A percentile compares a stretch with the other conserved stretches of the same genome.
phyloP scores from a whole-genome alignment of 2,888 invertebrate species.

The Scaptomyza tumidula region DNA sequence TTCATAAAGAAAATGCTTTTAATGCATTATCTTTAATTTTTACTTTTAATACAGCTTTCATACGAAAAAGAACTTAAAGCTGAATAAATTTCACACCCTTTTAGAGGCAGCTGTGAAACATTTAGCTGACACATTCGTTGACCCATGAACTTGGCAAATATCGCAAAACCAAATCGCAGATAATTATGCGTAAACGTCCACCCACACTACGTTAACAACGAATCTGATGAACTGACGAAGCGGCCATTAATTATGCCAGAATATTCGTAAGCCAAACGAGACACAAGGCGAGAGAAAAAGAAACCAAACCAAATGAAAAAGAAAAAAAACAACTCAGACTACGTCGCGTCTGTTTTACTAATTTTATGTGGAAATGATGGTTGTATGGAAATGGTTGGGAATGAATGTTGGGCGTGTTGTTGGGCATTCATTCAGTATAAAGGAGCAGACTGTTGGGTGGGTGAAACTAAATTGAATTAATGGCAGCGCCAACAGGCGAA shows the following conservation, averaged over 20 bases:
- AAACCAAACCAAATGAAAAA: slow-evolving; percentile 3
- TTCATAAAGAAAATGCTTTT: too few species aligned
- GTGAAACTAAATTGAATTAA: slow-evolving; percentile 61
- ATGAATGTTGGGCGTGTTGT: slow-evolving; percentile 5
- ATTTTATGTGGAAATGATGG: slow-evolving; percentile 34
- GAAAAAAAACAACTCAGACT: slow-evolving; percentile 32
- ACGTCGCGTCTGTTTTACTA: slow-evolving; percentile 57
- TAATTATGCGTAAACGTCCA: slow-evolving; percentile 55
- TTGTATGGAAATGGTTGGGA: not conserved
- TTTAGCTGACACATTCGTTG: slow-evolving; percentile 19
- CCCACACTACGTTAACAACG: slow-evolving; percentile 1
- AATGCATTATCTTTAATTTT: too few species aligned
- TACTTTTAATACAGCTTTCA: too few species aligned
- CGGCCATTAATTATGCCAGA: slow-evolving; percentile 66
- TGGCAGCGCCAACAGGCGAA: slow-evolving; percentile 52
- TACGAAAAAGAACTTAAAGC: not conserved
- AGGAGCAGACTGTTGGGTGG: slow-evolving; percentile 37
- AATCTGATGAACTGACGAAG: slow-evolving; percentile 56
- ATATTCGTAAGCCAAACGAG: slow-evolving; percentile 41
- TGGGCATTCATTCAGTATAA: slow-evolving; percentile 23
- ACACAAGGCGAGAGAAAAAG: slow-evolving; percentile 7
- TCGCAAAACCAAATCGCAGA: slow-evolving; percentile 37
- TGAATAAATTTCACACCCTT: not conserved
- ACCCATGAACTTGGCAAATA: slow-evolving; percentile 41
- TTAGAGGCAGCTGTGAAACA: not conserved